Evolutionary conservation across 2,797 vertebrate species (phyloP).

Genomic region (Vultur gryphus): DNA sequence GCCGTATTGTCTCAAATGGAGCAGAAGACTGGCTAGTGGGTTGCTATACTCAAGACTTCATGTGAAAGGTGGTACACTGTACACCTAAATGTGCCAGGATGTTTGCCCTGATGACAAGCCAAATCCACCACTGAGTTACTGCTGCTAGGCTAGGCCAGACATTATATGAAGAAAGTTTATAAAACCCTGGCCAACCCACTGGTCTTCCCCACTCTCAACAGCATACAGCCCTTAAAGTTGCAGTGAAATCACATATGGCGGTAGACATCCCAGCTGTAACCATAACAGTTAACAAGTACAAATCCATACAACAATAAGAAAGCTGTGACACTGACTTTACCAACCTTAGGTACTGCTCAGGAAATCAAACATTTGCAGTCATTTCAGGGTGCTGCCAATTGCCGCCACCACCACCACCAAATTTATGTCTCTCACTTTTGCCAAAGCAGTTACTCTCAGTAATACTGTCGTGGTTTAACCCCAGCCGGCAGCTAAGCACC

Average conservation of each 20-base stretch:
- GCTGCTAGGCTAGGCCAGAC: background rate
- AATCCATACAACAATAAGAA: background rate
- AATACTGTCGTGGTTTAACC: too few species aligned
- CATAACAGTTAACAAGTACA: background rate
- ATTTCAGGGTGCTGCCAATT: background rate
- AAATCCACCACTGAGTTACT: background rate
- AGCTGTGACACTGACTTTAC: background rate
- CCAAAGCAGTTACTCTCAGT: background rate
- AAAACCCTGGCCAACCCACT: background rate
- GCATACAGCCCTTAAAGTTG: background rate
- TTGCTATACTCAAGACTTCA: background rate
- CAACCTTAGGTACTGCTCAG: background rate
- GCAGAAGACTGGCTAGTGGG: constrained; percentile 42
- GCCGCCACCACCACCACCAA: background rate
- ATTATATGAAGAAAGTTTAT: background rate
- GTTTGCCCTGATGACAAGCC: constrained; percentile 19
- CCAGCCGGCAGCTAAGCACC: too few species aligned
- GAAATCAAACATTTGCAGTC: background rate
- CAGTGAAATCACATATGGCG: background rate
- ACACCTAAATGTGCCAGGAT: background rate
- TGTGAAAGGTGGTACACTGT: background rate
- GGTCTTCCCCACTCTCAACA: background rate
- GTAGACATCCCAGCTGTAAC: background rate
- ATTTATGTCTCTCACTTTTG: background rate
- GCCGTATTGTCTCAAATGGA: constrained; percentile 31